Evolutionary conservation across 2,888 invertebrate genomes (phyloP).

Genomic region (Acrocera orbiculus): DNA sequence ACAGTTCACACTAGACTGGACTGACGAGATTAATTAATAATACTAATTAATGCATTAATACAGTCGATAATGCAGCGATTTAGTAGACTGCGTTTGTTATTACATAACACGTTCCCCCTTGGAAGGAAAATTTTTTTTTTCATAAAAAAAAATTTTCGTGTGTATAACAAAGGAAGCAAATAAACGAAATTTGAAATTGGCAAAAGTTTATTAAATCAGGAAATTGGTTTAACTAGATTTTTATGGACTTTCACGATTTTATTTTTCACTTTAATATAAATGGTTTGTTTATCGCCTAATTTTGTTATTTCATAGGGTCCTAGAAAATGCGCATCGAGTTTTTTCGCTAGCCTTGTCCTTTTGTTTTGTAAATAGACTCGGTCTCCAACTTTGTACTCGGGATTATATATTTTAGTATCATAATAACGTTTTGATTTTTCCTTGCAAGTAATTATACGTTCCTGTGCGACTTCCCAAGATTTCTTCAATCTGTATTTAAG

Average conservation of each 20-base stretch:
- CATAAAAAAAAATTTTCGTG: too few relatives aligned
- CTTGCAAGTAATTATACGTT: slow-evolving; percentile 7
- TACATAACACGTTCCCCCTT: too few relatives aligned
- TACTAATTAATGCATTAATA: too few relatives aligned
- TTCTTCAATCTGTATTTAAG: slow-evolving; percentile 7
- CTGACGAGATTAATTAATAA: too few relatives aligned
- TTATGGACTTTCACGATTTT: neutral
- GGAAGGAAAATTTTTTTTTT: too few relatives aligned
- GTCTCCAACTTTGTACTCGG: slow-evolving; percentile 5
- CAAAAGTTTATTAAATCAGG: too few relatives aligned
- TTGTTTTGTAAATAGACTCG: slow-evolving; percentile 7
- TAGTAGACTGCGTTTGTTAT: too few relatives aligned
- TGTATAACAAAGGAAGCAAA: too few relatives aligned
- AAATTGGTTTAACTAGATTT: slow-evolving; percentile 3
- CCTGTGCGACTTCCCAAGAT: slow-evolving; percentile 6
- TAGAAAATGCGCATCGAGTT: slow-evolving; percentile 6
- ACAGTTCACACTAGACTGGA: too few relatives aligned
- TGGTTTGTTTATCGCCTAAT: slow-evolving; percentile 1
- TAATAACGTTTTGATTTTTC: slow-evolving; percentile 4
- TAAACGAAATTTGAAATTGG: too few relatives aligned
- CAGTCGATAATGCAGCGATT: too few relatives aligned
- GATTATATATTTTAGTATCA: slow-evolving; percentile 3
- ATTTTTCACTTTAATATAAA: slow-evolving; percentile 6
- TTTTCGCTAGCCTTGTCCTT: slow-evolving; percentile 3
- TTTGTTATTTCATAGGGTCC: slow-evolving; percentile 7